Evolutionary conservation across 2,888 invertebrate species (phyloP), one percentile per base, ranked within the genome.

Genomic region (Caenorhabditis doughertyi): DNA sequence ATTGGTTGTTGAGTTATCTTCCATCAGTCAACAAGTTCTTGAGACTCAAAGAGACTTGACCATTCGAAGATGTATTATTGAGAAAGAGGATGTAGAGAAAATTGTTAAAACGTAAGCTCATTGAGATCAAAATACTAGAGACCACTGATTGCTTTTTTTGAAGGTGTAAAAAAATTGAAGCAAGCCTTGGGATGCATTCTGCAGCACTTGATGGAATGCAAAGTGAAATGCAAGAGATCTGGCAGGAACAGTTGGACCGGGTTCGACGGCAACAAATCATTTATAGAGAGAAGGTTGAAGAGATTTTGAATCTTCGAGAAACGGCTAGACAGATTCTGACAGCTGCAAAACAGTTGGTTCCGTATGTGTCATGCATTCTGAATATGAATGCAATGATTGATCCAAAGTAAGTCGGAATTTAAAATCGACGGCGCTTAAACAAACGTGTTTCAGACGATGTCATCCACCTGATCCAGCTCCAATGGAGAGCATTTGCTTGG

Each of bases 221-320:
- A 60, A 85, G 89, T 7, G 83, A 85, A 11, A 72, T 90, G 71
- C 87, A 87, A 84, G 82, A 94, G 58, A 93, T 95, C 2, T 95
- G 95, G 95, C 95, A 95, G 90, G 95, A 95, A 89, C 95, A 95
- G 88, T 92, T 95, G 29, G 95, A 95, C 92, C 93, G 95, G 81
- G 94, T 95, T 81, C 94, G 94, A 60, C 93, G 95, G 8, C 95
- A 95, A 91, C 95, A 95, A 91, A 95, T 95, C 89, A 93, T 94
- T 47, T 94, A 87, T 64, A 81, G 89, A 8, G 86, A 88, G 32
- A 88, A 89, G 79, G 81, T 85, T 13, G 82, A 86, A 21, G 84
- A 83, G 47, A 73, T 79, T 23, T 32, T 76, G 29, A 53, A 65
- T 8, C 80, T 86, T 2, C 81, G 87, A 9, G 83, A 85, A 18